Percentiles rank a stretch among this genome's conserved stretches.
phyloP scores from a whole-genome alignment of 2,888 invertebrate species.

The Macrophya alboannulata region DNA sequence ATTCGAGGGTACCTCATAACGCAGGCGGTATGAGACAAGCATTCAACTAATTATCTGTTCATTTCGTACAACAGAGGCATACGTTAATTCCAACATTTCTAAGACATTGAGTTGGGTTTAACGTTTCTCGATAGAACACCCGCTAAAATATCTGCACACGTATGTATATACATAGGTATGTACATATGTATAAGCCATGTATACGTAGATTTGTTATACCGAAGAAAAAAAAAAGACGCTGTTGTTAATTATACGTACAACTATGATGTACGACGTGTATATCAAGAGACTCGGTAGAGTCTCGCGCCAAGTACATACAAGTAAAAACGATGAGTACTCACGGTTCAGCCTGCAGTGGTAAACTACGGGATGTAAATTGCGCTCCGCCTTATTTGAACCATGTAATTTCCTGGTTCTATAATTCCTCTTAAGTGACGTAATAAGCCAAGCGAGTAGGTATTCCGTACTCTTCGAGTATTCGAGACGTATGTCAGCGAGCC shows the following conservation, averaged over 20 bases:
- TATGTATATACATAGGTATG: neutral
- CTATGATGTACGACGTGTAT: too few species aligned
- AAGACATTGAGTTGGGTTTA: neutral
- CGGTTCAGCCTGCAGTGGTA: neutral
- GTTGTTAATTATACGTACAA: too few species aligned
- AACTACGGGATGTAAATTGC: slow-evolving; percentile 32
- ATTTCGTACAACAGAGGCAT: neutral
- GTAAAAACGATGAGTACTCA: neutral
- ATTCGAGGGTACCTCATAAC: neutral
- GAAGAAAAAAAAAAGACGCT: too few species aligned
- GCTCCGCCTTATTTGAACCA: neutral
- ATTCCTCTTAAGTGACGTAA: slow-evolving; percentile 41
- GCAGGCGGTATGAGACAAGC: neutral
- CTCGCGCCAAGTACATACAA: too few species aligned
- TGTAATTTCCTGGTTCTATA: slow-evolving; percentile 28
- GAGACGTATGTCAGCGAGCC: slow-evolving; percentile 35
- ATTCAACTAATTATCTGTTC: neutral
- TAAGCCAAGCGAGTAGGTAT: slow-evolving; percentile 18
- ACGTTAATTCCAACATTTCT: neutral
- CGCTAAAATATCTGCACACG: neutral
- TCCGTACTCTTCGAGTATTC: slow-evolving; percentile 1
- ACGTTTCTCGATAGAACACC: neutral
- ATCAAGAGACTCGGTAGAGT: too few species aligned
- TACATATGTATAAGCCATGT: neutral
- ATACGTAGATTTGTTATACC: neutral